Conservation (phyloP, 2,797 vertebrate species). For the Syngnathus acus region DNA sequence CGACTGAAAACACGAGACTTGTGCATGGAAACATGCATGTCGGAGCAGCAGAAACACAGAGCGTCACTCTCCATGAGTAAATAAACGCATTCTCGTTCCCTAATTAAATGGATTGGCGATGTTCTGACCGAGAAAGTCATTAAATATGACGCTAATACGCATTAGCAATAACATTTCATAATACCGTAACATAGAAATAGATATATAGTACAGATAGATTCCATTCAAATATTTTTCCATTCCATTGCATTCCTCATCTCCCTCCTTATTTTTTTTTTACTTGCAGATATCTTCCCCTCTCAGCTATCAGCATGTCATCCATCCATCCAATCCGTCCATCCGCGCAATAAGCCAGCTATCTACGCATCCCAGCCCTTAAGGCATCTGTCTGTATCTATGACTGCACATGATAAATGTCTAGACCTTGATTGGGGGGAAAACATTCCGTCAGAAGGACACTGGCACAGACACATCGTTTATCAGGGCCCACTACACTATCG, state of each 20-base stretch:
- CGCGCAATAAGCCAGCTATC: slow-evolving; percentile 44
- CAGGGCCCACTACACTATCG: slow-evolving; percentile 6
- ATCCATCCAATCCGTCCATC: slow-evolving; percentile 31
- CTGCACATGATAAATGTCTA: slow-evolving; percentile 62
- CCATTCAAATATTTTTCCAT: neutral
- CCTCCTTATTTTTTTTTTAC: neutral
- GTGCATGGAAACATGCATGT: slow-evolving; percentile 1
- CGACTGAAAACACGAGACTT: slow-evolving; percentile 26
- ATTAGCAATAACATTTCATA: neutral
- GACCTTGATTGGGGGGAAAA: slow-evolving; percentile 65
- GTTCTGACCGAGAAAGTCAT: neutral
- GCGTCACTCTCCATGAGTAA: neutral
- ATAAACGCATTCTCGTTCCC: slow-evolving; percentile 5
- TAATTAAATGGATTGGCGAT: slow-evolving; percentile 16
- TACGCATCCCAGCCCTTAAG: slow-evolving; percentile 46
- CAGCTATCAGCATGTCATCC: slow-evolving; percentile 18
- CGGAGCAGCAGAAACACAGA: neutral
- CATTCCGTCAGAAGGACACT: slow-evolving; percentile 64
- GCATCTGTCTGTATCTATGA: slow-evolving; percentile 47
- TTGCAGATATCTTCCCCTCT: slow-evolving; percentile 2
- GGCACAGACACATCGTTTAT: slow-evolving; percentile 55
- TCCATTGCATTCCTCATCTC: slow-evolving; percentile 1
- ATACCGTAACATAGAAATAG: no score
- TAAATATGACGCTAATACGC: neutral
- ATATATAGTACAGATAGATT: slow-evolving; percentile 7